Evolutionary conservation across 2,888 invertebrate genomes (phyloP).

Genomic region (Dryococelus australis): DNA sequence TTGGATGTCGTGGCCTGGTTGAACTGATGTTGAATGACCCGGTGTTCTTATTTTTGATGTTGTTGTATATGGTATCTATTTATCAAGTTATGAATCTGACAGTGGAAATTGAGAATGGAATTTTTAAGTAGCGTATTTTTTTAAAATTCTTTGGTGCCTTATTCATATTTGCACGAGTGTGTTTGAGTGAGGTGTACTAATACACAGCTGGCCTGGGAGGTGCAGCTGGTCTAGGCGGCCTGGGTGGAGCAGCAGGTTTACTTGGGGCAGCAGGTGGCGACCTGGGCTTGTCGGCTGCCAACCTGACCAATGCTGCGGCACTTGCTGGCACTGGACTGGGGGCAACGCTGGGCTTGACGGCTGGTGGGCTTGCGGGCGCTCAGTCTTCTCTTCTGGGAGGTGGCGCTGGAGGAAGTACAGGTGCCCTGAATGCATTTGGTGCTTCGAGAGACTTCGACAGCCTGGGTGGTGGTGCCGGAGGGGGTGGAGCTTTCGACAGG

Average conservation of each 20-base stretch:
- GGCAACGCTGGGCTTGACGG: slow-evolving; percentile 48
- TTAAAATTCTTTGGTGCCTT: no score
- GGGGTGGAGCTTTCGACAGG: slow-evolving; percentile 29
- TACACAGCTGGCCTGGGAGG: slow-evolving; percentile 27
- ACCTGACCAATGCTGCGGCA: slow-evolving; percentile 36
- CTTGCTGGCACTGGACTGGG: slow-evolving; percentile 49
- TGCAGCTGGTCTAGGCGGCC: slow-evolving; percentile 34
- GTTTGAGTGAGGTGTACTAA: no score
- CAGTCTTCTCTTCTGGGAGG: background rate
- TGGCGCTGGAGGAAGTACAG: background rate
- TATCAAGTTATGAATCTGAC: no score
- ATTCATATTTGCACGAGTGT: no score
- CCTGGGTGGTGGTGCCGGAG: slow-evolving; percentile 34
- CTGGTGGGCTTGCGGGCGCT: slow-evolving; percentile 50
- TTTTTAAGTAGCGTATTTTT: no score
- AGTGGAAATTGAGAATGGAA: no score
- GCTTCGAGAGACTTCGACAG: slow-evolving; percentile 52
- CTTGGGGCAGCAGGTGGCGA: background rate
- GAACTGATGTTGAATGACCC: no score
- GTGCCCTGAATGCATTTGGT: background rate
- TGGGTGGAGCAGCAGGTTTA: slow-evolving; percentile 44
- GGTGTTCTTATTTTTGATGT: no score
- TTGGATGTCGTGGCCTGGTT: no score
- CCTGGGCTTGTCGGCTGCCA: slow-evolving; percentile 31
- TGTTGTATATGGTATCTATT: no score